phyloP scores from a whole-genome alignment of 2,113 vertebrate genomes.

The Peromyscus polionotus region DNA sequence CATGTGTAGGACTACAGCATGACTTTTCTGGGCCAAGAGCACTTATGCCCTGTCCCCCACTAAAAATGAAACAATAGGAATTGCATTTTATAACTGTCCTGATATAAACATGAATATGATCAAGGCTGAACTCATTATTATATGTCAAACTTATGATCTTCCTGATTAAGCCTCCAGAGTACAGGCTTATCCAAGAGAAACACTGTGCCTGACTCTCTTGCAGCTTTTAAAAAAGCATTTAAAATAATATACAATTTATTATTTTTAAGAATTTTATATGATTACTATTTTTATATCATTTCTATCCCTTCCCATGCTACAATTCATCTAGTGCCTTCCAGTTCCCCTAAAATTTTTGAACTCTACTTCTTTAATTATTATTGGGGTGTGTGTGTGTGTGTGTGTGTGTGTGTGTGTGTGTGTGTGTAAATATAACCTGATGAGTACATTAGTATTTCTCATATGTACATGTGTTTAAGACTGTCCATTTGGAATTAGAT shows the following conservation, averaged over 20 bases:
- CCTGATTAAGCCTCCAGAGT: neutral
- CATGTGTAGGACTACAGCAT: neutral
- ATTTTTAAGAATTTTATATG: neutral
- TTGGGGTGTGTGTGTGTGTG: neutral
- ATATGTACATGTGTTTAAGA: neutral
- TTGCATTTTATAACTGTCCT: neutral
- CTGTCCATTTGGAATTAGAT: neutral
- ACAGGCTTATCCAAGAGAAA: neutral
- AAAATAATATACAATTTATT: neutral
- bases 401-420: neutral
- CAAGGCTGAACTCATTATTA: neutral
- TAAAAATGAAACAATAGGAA: neutral
- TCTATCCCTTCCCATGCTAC: neutral
- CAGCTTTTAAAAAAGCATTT: neutral
- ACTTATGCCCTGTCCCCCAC: neutral
- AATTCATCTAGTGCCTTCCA: neutral
- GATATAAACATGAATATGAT: conserved; percentile 37
- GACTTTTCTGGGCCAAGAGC: conserved; percentile 6
- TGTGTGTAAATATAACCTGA: neutral
- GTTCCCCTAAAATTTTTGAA: neutral
- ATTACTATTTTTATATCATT: neutral
- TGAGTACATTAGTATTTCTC: neutral
- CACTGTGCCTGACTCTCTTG: neutral
- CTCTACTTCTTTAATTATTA: neutral
- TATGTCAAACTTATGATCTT: neutral